Conservation (phyloP, 2,888 invertebrate genomes). For the Nipponacmea schrenckii region DNA sequence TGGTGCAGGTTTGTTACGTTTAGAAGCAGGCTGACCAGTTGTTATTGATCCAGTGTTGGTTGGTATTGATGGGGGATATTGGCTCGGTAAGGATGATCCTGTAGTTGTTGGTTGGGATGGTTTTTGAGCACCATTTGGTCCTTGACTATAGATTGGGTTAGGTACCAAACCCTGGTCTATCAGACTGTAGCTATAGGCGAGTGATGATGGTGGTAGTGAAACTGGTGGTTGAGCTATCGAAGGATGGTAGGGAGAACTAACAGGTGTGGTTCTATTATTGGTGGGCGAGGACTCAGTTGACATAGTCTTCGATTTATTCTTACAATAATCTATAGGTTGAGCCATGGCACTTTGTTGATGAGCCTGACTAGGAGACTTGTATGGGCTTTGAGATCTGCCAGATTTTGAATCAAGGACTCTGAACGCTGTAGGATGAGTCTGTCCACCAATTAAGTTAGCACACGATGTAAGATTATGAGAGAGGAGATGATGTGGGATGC, state of each 20-base stretch:
- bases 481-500: constrained; percentile 45
- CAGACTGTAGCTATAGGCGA: constrained; percentile 56
- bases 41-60: constrained; percentile 38
- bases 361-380: constrained; percentile 46
- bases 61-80: constrained; percentile 31
- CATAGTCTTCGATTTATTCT: constrained; percentile 35
- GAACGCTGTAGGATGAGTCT: constrained; percentile 42
- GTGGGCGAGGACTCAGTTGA: constrained; percentile 15
- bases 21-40: constrained; percentile 26
- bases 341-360: constrained; percentile 43
- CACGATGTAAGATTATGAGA: constrained; percentile 35
- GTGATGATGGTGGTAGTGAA: constrained; percentile 50
- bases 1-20: constrained; percentile 44
- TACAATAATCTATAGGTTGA: constrained; percentile 60
- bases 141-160: constrained; percentile 70
- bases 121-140: constrained; percentile 23
- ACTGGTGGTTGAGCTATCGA: constrained; percentile 57
- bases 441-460: constrained; percentile 27
- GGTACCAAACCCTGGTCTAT: constrained; percentile 68
- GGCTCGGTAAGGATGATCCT: constrained; percentile 30
- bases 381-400: constrained; percentile 55
- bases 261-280: constrained; percentile 20
- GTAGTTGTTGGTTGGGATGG: constrained; percentile 37
- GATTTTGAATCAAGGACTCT: constrained; percentile 39
- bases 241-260: constrained; percentile 35